A percentile compares a stretch with the other conserved stretches of the same genome.
Conservation (phyloP, 2,888 invertebrate genomes). For the Himalopsyche japonica region DNA sequence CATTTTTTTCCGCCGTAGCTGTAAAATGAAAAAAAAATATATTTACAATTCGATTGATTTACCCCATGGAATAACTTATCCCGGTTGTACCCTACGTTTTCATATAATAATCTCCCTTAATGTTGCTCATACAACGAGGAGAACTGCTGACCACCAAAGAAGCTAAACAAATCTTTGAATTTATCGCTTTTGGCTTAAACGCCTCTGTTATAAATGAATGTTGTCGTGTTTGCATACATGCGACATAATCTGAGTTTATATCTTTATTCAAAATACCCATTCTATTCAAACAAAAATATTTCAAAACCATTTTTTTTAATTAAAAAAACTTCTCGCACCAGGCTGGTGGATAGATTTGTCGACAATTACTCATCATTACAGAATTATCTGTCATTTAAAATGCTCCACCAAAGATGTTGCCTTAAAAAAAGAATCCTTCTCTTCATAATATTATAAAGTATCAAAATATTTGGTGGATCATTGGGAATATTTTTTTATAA, state of each 20-base stretch:
- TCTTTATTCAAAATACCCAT: not conserved
- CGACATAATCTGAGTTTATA: not conserved
- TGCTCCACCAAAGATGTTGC: not conserved
- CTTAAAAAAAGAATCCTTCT: not conserved
- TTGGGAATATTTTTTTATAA: no score
- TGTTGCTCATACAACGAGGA: not conserved
- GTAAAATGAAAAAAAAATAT: no score
- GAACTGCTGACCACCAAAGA: constrained; percentile 25
- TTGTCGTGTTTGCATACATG: not conserved
- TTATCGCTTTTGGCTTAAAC: constrained; percentile 15
- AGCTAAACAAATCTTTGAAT: constrained; percentile 28
- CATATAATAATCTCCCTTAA: not conserved
- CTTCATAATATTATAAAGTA: not conserved
- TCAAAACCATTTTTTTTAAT: not conserved
- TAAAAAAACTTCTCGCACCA: not conserved
- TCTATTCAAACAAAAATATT: not conserved
- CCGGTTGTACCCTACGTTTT: not conserved
- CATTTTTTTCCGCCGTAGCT: no score
- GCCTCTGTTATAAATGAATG: not conserved
- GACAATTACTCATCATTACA: not conserved
- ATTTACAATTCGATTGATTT: not conserved
- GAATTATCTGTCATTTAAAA: not conserved
- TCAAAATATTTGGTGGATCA: no score
- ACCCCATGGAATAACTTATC: not conserved
- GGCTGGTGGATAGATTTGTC: not conserved